Evolutionary conservation across 2,113 vertebrate species (phyloP).

Genomic region (Tylochromis polylepis): DNA sequence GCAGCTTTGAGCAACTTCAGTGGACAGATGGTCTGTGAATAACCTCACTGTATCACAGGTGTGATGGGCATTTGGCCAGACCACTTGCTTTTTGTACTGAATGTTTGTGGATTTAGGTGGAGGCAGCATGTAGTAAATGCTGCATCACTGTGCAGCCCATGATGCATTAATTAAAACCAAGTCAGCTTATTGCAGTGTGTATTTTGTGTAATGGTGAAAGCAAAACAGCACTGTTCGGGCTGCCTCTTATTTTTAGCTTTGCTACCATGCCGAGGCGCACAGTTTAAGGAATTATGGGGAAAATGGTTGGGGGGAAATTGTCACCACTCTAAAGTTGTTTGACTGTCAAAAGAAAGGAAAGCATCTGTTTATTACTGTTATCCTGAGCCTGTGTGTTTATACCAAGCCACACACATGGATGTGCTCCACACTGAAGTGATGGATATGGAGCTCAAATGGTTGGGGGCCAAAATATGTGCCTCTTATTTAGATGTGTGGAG

Average conservation of each 20-base stretch:
- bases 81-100: background rate
- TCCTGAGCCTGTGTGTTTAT: constrained; percentile 29
- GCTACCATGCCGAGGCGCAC: background rate
- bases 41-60: constrained; percentile 33
- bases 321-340: constrained; percentile 26
- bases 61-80: constrained; percentile 8
- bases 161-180: background rate
- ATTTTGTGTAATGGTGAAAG: background rate
- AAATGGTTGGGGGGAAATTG: constrained; percentile 18
- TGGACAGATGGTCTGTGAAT: constrained; percentile 1
- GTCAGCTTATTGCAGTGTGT: background rate
- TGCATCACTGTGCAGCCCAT: background rate
- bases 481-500: constrained; percentile 60
- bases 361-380: constrained; percentile 41
- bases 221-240: background rate
- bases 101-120: background rate
- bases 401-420: constrained; percentile 46
- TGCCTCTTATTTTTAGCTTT: background rate
- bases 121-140: background rate
- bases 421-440: constrained; percentile 28
- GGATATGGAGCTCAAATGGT: constrained; percentile 29
- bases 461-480: constrained; percentile 36
- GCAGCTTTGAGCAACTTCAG: background rate
- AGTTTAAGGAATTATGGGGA: constrained; percentile 2
- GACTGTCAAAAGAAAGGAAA: constrained; percentile 8